Base-by-base conservation (phyloP, 2,113 vertebrate species). In the Rhynchomys soricoides region DNA sequence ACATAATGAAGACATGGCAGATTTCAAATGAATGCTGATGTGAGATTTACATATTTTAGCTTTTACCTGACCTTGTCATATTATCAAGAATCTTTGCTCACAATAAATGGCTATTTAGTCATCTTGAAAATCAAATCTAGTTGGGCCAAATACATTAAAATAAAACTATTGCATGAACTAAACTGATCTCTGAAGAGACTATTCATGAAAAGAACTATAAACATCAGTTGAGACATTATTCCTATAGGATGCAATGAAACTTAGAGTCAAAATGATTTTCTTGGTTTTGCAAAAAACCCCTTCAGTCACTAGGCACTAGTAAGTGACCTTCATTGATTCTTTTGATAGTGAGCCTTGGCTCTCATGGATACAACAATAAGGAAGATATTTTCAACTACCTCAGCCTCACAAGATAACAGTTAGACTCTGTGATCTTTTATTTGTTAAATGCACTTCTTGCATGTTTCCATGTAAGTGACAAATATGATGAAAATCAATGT, bases 41-140 rank as follows among this genome's bases (percentile, higher is more conserved):
- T 66, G 50, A 96, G 95, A 95, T 98, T 96, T 96, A 93, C 90
- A 95, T 94, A 95, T 93, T 93, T 93, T 66, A 93, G 29, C 55
- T 96, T 57, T 92, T 91, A 95, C 45, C 40, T 97, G 92, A 95
- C 90, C 79, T 96, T 96, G 96, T 96, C 50, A 45, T 88, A 68
- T 89, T 96, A 94, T 82, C 62, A 62, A 89, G 95, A 97, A 96
- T 96, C 85, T 95, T 93, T 96, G 26, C 59, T 79, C 91, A 73
- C 52, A 86, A 86, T 96, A 96, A 92, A 96, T 90, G 64, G 3
- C 87, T 96, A 94, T 45, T 95, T 96, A 96, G 92, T 95, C 81
- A 93, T 95, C 86, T 93, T 86, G 74, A 96, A 97, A 97, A 96
- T 97, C 85, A 96, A 97, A 96, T 97, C 96, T 85, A 81, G 45